Percentiles rank a stretch among this genome's conserved stretches.
These are phyloP conservation scores for Cotesia glomerata DNA, from an alignment of 1,140 invertebrate genomes.

Conservation along the genomic window DNA sequence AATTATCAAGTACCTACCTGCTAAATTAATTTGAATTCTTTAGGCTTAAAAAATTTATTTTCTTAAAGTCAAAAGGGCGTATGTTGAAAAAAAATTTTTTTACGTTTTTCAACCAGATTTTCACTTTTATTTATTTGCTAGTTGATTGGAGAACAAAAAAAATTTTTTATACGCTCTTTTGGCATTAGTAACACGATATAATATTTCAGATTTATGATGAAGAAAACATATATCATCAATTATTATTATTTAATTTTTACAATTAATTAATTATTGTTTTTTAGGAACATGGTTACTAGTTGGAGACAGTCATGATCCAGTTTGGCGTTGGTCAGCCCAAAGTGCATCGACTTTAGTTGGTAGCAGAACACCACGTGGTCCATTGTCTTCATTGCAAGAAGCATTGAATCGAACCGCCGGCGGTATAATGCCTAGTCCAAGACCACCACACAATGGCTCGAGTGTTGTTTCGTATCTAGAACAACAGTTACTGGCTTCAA, in stretches of 20 bases:
- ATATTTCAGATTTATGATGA: too few relatives aligned
- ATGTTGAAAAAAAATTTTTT: too few relatives aligned
- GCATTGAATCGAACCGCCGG: slow-evolving; percentile 52
- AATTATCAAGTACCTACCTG: too few relatives aligned
- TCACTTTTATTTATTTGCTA: too few relatives aligned
- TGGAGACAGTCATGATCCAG: slow-evolving; percentile 62
- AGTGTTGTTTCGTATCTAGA: slow-evolving; percentile 75
- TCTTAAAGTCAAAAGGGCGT: too few relatives aligned
- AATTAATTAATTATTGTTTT: slow-evolving; percentile 18
- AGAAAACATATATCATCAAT: background rate
- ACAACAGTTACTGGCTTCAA: slow-evolving; percentile 74
- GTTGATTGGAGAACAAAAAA: too few relatives aligned
- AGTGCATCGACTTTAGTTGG: slow-evolving; percentile 48
- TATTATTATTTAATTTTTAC: background rate
- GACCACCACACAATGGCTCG: slow-evolving; percentile 52
- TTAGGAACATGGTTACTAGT: slow-evolving; percentile 61
- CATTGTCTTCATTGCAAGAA: slow-evolving; percentile 56
- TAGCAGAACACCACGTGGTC: slow-evolving; percentile 48
- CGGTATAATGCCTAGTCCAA: slow-evolving; percentile 48
- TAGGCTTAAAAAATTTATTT: too few relatives aligned
- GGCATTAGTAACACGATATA: too few relatives aligned
- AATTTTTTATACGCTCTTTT: too few relatives aligned
- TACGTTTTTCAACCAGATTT: too few relatives aligned
- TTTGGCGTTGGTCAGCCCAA: slow-evolving; percentile 60
- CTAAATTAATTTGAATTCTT: too few relatives aligned